These are phyloP conservation scores for Protobothrops flavoviridis DNA, from an alignment of 2,113 vertebrate species.

Conservation along the genomic window DNA sequence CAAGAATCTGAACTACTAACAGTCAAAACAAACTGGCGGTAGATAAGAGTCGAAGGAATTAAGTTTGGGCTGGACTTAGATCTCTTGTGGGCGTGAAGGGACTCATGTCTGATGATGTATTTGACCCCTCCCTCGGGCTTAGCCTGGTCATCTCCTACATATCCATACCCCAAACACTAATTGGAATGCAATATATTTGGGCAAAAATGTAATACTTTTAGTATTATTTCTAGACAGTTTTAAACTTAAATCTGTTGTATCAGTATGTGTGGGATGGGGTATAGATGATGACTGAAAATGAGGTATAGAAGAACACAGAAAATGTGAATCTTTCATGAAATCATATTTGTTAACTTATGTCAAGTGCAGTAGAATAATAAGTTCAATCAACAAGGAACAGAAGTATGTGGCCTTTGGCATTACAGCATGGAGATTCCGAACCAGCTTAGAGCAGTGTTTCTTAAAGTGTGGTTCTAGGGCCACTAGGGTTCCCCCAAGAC, in stretches of 20 bases:
- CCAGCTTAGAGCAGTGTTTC: conserved; percentile 10
- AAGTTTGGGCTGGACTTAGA: neutral
- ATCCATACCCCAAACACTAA: neutral
- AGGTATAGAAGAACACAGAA: neutral
- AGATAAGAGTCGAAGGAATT: neutral
- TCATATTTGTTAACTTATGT: neutral
- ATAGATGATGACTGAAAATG: neutral
- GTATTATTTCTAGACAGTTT: neutral
- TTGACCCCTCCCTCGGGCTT: neutral
- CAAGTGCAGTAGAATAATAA: neutral
- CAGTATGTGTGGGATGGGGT: neutral
- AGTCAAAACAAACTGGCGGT: neutral
- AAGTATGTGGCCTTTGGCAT: conserved; percentile 7
- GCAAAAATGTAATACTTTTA: rapidly evolving
- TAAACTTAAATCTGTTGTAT: neutral
- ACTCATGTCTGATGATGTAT: neutral
- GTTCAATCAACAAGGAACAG: conserved; percentile 21
- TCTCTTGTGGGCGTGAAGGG: neutral
- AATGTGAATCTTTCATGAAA: conserved; percentile 18
- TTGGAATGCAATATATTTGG: neutral
- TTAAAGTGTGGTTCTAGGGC: neutral
- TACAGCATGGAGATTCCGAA: conserved; percentile 31
- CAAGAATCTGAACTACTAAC: neutral
- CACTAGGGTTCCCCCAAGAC: neutral
- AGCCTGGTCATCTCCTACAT: neutral